phyloP scores from a whole-genome alignment of 2,888 invertebrate species.

The Noctua janthe region DNA sequence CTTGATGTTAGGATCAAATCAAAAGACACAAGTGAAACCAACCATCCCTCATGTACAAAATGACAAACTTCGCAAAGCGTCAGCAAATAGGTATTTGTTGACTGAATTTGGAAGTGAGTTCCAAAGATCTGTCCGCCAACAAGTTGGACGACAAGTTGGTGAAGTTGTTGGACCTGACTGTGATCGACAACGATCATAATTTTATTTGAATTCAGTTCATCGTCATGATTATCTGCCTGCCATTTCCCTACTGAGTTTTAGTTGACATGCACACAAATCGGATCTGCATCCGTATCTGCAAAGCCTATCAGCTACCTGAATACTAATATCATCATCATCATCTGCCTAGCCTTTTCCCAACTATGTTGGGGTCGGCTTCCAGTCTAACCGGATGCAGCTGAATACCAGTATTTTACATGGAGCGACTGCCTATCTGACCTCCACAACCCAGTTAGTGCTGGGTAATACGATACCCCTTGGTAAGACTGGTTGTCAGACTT shows the following conservation, averaged over 20 bases:
- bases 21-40: slow-evolving; percentile 69
- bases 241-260: not conserved
- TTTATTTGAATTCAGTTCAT: not conserved
- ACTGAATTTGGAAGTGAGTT: slow-evolving; percentile 73
- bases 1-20: not conserved
- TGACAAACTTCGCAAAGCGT: slow-evolving; percentile 84
- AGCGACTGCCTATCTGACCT: too few relatives aligned
- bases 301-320: not conserved
- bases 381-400: too few relatives aligned
- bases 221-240: not conserved
- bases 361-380: too few relatives aligned
- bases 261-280: too few relatives aligned
- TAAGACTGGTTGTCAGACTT: too few relatives aligned
- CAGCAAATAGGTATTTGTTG: slow-evolving; percentile 84
- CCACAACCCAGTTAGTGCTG: too few relatives aligned
- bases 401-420: too few relatives aligned
- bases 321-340: not conserved
- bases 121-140: slow-evolving; percentile 60
- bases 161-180: not conserved
- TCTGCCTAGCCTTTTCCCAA: too few relatives aligned
- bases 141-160: slow-evolving; percentile 34
- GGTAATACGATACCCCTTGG: too few relatives aligned
- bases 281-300: too few relatives aligned
- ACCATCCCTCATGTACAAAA: slow-evolving; percentile 76
- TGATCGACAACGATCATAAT: slow-evolving; percentile 44